Base-by-base conservation (phyloP, 2,888 invertebrate species). In the Diabrotica balteata region DNA sequence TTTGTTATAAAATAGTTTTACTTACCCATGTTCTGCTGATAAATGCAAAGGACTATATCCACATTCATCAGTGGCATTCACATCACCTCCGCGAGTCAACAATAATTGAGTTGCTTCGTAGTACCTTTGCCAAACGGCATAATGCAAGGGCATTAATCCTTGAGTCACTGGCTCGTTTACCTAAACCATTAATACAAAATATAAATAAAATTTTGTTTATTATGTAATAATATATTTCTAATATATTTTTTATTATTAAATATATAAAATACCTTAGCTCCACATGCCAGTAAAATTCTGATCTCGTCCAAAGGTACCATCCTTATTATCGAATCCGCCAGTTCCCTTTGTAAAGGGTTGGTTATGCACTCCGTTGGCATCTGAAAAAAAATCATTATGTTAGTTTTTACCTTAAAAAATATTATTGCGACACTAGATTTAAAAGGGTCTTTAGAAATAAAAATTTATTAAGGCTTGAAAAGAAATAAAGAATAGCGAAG, bases 11-110 rank as follows among this genome's bases (percentile, higher is more conserved):
- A 52, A 52, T 50, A 11, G 5, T 54, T 53, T 54, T 50, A 59
- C 57, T 58, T 85, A 92, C 85, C 94, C 95, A 78, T 93, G 93
- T 77, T 96, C 94, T 0, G 96, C 93, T n/a, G 94, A 93, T 9
- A 97, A 87, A 85, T 97, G 97, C 54, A 97, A 84, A 0, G 96
- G 93, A 66, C 95, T 94, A 83, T 96, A 96, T 0, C 96, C 97
- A 75, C 95, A 94, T 80, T 95, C 95, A 78, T 96, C 95, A 1
- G 90, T 88, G 0, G 93, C 93, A 80, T 94, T 91, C 47, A 94
- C 90, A 80, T 94, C 91, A 76, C 93, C 91, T 7, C 94, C 95
- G 47, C 94, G 86, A 0, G 94, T 93, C 52, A 96, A 85, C 59
- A 96, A 85, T 62, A 96, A 86, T 63, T 91, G 89, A 0, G 93